A percentile compares a stretch with the other conserved stretches of the same genome.
These are phyloP conservation scores for Epinotia demarniana DNA, from an alignment of 2,888 invertebrate genomes.

Conservation along the genomic window DNA sequence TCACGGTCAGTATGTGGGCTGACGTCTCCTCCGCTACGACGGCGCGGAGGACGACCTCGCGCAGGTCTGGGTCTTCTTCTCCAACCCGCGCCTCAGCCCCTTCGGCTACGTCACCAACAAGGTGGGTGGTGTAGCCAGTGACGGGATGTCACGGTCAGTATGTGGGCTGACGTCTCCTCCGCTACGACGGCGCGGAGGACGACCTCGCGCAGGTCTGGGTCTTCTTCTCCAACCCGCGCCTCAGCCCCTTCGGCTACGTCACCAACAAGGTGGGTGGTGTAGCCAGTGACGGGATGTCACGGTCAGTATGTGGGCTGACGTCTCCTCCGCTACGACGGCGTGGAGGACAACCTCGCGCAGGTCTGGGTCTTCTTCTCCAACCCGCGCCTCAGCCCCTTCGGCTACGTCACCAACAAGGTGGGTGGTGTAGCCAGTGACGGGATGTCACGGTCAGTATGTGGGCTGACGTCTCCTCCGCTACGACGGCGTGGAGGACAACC, in stretches of 20 bases:
- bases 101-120: constrained; percentile 52
- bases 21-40: neutral
- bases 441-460: too few relatives aligned
- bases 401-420: constrained; percentile 59
- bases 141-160: too few relatives aligned
- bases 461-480: too few relatives aligned
- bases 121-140: constrained; percentile 52
- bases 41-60: neutral
- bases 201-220: too few relatives aligned
- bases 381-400: constrained; percentile 47
- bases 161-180: too few relatives aligned
- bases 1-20: too few relatives aligned
- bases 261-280: too few relatives aligned
- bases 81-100: constrained; percentile 47
- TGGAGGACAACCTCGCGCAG: neutral
- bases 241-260: constrained; percentile 55
- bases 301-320: too few relatives aligned
- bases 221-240: constrained; percentile 61
- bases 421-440: neutral
- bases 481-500: too few relatives aligned
- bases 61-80: neutral
- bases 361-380: neutral
- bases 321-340: neutral
- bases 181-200: too few relatives aligned
- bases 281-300: too few relatives aligned